Conservation (phyloP, 2,797 vertebrate genomes). For the Myotis planiceps region DNA sequence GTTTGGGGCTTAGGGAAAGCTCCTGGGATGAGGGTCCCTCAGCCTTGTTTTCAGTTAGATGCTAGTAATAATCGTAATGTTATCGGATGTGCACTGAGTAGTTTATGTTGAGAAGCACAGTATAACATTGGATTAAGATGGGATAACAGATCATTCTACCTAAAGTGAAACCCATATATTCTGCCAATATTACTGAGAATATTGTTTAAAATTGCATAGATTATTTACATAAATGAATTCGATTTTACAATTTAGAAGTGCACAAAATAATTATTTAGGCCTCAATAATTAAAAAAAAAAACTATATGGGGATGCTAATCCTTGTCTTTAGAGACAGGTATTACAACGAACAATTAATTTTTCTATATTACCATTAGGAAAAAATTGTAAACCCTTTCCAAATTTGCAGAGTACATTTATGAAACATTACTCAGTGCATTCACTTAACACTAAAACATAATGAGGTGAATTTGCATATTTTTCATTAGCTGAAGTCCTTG, state of each 20-base stretch:
- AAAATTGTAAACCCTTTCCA: conserved; percentile 76
- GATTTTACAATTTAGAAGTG: conserved; percentile 60
- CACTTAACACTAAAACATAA: conserved; percentile 77
- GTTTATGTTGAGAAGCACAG: not conserved
- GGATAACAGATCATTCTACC: not conserved
- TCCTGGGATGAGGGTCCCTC: not conserved
- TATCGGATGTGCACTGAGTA: not conserved
- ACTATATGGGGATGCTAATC: conserved; percentile 31
- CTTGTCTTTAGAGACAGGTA: conserved; percentile 67
- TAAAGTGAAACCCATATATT: not conserved
- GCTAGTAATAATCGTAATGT: not conserved
- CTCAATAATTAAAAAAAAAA: conserved; percentile 65
- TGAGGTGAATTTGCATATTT: conserved; percentile 83
- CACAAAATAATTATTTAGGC: conserved; percentile 68
- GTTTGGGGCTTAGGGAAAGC: not conserved
- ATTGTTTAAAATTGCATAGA: conserved; percentile 50
- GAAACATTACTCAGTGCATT: conserved; percentile 74
- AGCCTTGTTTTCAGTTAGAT: not conserved
- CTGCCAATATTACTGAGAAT: not conserved
- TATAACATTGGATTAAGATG: not conserved
- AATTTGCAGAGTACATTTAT: conserved; percentile 77
- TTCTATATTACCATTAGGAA: conserved; percentile 77
- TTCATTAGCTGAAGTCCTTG: conserved; percentile 80
- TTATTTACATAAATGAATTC: conserved; percentile 77
- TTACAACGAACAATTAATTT: conserved; percentile 80